Percentiles rank a stretch among this genome's conserved stretches.
Conservation (phyloP, 2,888 invertebrate species). For the Cephalotes varians region DNA sequence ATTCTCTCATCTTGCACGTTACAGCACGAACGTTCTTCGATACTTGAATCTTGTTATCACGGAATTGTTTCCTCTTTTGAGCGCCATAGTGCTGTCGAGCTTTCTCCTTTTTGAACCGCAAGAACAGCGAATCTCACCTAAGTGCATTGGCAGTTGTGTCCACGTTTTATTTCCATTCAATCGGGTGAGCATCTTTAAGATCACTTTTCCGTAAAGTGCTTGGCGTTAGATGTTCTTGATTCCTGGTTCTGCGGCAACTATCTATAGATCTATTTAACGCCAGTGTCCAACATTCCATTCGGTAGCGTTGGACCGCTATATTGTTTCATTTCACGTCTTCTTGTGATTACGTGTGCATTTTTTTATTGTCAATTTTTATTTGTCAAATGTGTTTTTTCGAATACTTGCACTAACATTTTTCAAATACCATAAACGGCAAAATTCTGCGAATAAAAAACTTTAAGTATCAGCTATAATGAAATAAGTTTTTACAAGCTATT, state of each 20-base stretch:
- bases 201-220: conserved; percentile 73
- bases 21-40: conserved; percentile 41
- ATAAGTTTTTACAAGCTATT: not conserved
- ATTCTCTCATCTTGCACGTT: conserved; percentile 39
- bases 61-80: conserved; percentile 76
- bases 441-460: not conserved
- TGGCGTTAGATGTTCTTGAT: conserved; percentile 55
- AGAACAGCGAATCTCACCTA: conserved; percentile 71
- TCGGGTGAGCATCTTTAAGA: conserved; percentile 75
- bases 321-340: not conserved
- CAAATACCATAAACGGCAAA: not conserved
- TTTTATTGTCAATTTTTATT: not conserved
- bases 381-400: not conserved
- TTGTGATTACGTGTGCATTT: not conserved
- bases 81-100: not conserved
- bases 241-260: conserved; percentile 41
- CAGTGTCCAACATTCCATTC: conserved; percentile 8
- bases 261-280: conserved; percentile 27
- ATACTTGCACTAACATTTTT: not conserved
- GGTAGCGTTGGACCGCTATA: not conserved
- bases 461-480: not conserved
- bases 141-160: conserved; percentile 81
- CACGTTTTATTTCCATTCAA: conserved; percentile 81
- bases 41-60: conserved; percentile 76
- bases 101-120: conserved; percentile 18